phyloP scores from a whole-genome alignment of 2,113 vertebrate genomes.

The Vanacampus margaritifer region DNA sequence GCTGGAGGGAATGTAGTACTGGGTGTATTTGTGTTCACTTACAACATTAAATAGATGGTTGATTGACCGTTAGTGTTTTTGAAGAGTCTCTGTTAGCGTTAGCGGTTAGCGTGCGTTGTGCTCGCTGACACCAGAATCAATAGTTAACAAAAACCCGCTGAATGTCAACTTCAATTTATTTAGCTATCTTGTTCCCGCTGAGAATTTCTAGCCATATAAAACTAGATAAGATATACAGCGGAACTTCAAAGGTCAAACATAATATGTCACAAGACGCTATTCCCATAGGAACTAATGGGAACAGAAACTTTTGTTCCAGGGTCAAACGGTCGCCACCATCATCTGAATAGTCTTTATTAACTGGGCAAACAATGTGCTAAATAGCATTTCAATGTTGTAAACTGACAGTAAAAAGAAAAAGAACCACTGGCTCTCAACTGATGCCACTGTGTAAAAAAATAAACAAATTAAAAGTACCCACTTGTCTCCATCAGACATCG shows the following conservation, averaged over 20 bases:
- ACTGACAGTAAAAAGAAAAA: too few species aligned
- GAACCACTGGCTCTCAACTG: too few species aligned
- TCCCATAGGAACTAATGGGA: background rate
- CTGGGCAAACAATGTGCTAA: background rate
- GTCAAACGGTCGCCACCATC: background rate
- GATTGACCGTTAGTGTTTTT: background rate
- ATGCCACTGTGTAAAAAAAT: too few species aligned
- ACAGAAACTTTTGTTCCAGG: background rate
- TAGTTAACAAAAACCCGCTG: too few species aligned
- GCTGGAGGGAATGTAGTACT: constrained; percentile 7
- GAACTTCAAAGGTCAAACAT: background rate
- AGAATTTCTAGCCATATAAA: background rate
- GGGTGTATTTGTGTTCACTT: constrained; percentile 11
- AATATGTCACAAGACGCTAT: background rate
- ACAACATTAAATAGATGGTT: constrained; percentile 2
- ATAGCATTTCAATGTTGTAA: too few species aligned
- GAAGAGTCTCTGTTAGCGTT: background rate
- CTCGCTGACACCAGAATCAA: too few species aligned
- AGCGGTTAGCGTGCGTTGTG: too few species aligned
- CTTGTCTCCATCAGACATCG: constrained; percentile 78
- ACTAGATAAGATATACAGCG: background rate
- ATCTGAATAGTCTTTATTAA: background rate
- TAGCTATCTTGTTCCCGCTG: background rate
- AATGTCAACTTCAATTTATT: background rate
- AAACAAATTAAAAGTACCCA: background rate